Evolutionary conservation across 2,113 vertebrate species (phyloP), one percentile per base, ranked within the genome.

Genomic region (Cololabis saira): DNA sequence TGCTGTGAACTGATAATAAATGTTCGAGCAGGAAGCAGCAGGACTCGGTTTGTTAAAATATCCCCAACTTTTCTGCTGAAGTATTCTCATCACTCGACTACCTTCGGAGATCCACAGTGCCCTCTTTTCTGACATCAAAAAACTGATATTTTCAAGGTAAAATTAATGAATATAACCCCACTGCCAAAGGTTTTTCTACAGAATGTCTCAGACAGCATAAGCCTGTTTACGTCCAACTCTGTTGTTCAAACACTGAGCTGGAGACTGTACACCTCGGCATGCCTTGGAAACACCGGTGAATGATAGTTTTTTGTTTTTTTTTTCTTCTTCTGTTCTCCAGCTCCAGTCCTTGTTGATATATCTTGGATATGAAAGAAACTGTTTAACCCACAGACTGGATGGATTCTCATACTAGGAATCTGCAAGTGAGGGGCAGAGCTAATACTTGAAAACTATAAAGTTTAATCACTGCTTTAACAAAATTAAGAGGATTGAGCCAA

Each of bases 151-250:
- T 74, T 78, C 51, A 73, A 80, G 81, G 72, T 67, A 48, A 68
- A 61, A 72, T 78, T 74, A 54, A 22, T 49, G 33, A 72, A 70
- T 48, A 51, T 19, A 68, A 83, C 47, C 49, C 64, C 71, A 90
- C 89, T 91, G 87, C 89, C 89, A 88, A 67, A 75, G 21, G n/a
- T 68, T 72, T 80, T 74, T 5, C 9, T 70, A 67, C 43, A 59
- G 49, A 71, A 67, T 3, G 21, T 78, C 58, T 59, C 48, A 18
- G 16, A 44, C 37, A 54, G 54, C 57, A 51, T 51, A 18, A 45
- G 14, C n/a, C 43, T 22, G 15, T 54, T 10, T 67, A 44, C n/a
- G n/a, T 7, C 8, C 2, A 5, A 22, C 13, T 49, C 19, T 30
- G 37, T 72, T 52, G 33, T 44, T 62, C 40, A 78, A 50, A 58